These are phyloP conservation scores for Eidolon helvum DNA, from an alignment of 2,113 vertebrate genomes.

Conservation along the genomic window DNA sequence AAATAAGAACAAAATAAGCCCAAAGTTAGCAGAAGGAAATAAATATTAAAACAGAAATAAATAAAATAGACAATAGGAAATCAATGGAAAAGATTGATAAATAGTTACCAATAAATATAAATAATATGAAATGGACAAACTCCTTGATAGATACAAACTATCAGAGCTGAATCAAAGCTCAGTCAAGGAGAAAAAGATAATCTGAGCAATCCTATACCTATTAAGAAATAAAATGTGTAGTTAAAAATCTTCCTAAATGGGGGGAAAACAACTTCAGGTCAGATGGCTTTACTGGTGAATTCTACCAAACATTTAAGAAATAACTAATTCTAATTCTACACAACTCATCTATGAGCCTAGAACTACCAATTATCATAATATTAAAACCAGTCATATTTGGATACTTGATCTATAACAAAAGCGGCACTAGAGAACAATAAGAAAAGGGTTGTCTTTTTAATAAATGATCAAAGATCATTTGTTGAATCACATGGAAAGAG, in stretches of 20 bases:
- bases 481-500: neutral
- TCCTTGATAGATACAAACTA: neutral
- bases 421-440: neutral
- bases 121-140: neutral
- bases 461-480: neutral
- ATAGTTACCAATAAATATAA: neutral
- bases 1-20: neutral
- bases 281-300: neutral
- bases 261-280: neutral
- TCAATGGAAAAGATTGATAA: neutral
- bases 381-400: neutral
- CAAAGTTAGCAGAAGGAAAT: neutral
- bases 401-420: neutral
- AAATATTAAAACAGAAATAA: neutral
- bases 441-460: neutral
- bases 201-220: neutral
- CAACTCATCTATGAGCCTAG: neutral
- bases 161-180: neutral
- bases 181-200: neutral
- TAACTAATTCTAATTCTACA: neutral
- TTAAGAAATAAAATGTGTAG: neutral
- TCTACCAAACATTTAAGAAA: neutral
- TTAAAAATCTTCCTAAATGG: neutral
- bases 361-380: neutral
- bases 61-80: neutral